These are phyloP conservation scores for Leptinotarsa texana DNA, from an alignment of 1,140 invertebrate genomes.

Conservation along the genomic window DNA sequence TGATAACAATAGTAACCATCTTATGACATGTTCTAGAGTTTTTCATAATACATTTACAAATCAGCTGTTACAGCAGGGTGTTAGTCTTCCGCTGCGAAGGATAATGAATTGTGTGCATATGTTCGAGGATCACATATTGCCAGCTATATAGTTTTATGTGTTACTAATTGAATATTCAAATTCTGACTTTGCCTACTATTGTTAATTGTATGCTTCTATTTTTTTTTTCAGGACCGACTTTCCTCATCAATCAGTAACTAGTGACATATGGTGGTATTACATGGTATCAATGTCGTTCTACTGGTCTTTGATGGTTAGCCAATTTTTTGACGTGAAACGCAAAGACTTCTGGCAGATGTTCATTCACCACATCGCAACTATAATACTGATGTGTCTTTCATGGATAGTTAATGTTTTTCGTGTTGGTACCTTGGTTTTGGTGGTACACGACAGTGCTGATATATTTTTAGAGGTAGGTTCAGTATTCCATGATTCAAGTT, in stretches of 20 bases:
- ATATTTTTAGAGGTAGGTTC: slow-evolving; percentile 85
- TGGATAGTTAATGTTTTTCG: slow-evolving; percentile 94
- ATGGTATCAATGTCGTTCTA: slow-evolving; percentile 95
- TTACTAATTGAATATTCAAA: too few relatives aligned
- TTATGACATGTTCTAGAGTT: too few relatives aligned
- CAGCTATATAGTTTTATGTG: too few relatives aligned
- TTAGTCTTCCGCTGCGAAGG: too few relatives aligned
- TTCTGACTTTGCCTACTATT: too few relatives aligned
- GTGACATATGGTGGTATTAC: slow-evolving; percentile 93
- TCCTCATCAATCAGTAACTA: slow-evolving; percentile 67
- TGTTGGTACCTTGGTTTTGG: slow-evolving; percentile 87
- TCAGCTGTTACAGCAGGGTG: too few relatives aligned
- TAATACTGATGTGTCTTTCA: slow-evolving; percentile 85
- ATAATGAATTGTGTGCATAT: too few relatives aligned
- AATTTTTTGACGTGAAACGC: slow-evolving; percentile 90
- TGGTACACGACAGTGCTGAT: slow-evolving; percentile 94
- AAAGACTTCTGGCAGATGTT: slow-evolving; percentile 99
- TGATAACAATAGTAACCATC: too few relatives aligned
- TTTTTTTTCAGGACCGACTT: slow-evolving; percentile 49
- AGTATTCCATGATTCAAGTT: not conserved
- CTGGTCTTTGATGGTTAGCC: slow-evolving; percentile 89
- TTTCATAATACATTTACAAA: too few relatives aligned
- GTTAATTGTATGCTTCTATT: not conserved
- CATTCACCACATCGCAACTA: slow-evolving; percentile 92
- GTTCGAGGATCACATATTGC: too few relatives aligned